These are phyloP conservation scores for Rhinogobius similis DNA, from an alignment of 2,113 vertebrate genomes.

Conservation along the genomic window DNA sequence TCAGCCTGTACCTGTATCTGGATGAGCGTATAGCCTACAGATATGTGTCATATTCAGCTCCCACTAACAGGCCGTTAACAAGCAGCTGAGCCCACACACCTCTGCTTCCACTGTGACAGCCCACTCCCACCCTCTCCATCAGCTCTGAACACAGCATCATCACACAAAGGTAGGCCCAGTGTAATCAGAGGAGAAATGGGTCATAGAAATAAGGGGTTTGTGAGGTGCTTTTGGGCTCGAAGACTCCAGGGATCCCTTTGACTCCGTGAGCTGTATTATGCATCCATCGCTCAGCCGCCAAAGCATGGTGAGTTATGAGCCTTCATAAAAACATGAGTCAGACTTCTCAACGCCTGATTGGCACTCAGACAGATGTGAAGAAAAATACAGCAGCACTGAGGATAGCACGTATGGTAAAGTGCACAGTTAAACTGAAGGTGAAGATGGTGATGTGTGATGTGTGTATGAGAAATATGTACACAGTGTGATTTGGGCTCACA, in stretches of 20 bases:
- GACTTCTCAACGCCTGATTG: background rate
- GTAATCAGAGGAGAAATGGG: conserved; percentile 31
- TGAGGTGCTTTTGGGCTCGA: conserved; percentile 7
- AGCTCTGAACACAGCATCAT: conserved; percentile 22
- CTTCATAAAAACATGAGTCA: background rate
- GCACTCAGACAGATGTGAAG: conserved; percentile 6
- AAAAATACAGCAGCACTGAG: conserved; percentile 22
- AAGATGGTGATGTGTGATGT: background rate
- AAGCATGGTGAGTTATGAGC: conserved; percentile 8
- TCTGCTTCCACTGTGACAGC: conserved; percentile 43
- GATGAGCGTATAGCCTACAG: conserved; percentile 37
- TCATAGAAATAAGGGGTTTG: conserved; percentile 21
- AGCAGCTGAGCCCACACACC: conserved; percentile 50
- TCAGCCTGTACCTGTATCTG: conserved; percentile 27
- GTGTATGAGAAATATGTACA: background rate
- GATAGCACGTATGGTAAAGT: conserved; percentile 18
- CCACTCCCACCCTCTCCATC: conserved; percentile 27
- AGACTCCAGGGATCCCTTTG: conserved; percentile 11
- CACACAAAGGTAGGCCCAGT: conserved; percentile 15
- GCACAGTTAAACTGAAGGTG: background rate
- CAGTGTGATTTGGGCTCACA: background rate
- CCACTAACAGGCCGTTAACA: conserved; percentile 57
- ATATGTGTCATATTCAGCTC: conserved; percentile 48
- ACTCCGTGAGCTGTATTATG: conserved; percentile 42
- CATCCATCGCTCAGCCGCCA: conserved; percentile 29